Base-by-base conservation (phyloP, 2,797 vertebrate genomes). In the Cheirogaleus major region DNA sequence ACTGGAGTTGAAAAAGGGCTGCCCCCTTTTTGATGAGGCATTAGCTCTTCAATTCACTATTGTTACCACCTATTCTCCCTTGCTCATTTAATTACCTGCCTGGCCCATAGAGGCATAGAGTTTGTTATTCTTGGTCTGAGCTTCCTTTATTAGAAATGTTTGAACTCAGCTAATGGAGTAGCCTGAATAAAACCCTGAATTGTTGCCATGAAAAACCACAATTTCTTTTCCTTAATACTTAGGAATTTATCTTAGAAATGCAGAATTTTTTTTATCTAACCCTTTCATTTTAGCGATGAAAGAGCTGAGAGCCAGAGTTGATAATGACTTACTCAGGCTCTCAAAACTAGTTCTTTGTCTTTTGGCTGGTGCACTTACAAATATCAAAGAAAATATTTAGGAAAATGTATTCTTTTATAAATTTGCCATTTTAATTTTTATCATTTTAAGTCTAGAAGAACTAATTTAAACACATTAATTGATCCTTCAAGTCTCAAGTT, bases 301-400 rank as follows among this genome's bases (percentile, higher is more conserved):
- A 81, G 65, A 87, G 41, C 52, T 52, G 35, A 84, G 52, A 67
- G 52, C 30, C 38, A 89, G 84, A 85, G 55, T 52, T 85, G 41
- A 15, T 91, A 78, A 88, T 95, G 81, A 92, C 41, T 87, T 97
- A 61, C 50, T 12, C 35, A 45, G 15, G 8, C 27, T 96, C 52
- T 67, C 45, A 96, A 92, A 88, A 12, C 17, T 92, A 83, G 15
- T 88, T 93, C 52, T 90, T 88, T 82, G 45, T 88, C 67, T 88
- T 69, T 88, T 69, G 32, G 43, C 57, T 52, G 13, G 43, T 52
- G 2, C 18, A 27, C 48, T 96, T 85, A 89, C 65, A 91, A 92
- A 95, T 61, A 87, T 38, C 41, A 96, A 83, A n/a, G 69, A 90
- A 94, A 92, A 91, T 91, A 84, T 81, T 92, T 91, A 96, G 57